These are phyloP conservation scores for Molanna angustata DNA, from an alignment of 2,888 invertebrate genomes.

Conservation along the genomic window DNA sequence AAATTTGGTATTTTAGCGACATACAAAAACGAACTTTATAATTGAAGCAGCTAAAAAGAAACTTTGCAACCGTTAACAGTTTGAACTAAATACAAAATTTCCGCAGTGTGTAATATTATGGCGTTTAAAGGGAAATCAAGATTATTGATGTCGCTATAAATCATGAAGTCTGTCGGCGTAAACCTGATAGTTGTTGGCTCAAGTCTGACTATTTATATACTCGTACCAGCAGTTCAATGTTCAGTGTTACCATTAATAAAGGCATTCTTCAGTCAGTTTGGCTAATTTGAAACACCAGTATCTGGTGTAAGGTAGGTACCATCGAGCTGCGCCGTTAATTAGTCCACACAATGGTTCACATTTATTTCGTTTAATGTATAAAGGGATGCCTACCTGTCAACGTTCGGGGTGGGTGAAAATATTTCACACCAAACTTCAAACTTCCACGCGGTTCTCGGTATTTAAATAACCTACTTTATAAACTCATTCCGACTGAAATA, in stretches of 20 bases:
- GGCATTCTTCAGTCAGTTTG: constrained; percentile 4
- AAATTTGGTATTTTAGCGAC: too few species aligned
- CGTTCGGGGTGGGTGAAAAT: not conserved
- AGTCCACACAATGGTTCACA: not conserved
- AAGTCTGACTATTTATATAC: constrained; percentile 7
- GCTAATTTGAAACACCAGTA: constrained; percentile 14
- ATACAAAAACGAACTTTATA: too few species aligned
- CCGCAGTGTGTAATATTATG: too few species aligned
- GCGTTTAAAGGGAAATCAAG: constrained; percentile 13
- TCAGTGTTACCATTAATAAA: constrained; percentile 11
- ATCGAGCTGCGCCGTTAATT: constrained; percentile 7
- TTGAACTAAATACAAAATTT: too few species aligned
- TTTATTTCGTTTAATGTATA: constrained; percentile 3
- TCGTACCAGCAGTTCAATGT: too few species aligned
- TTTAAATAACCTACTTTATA: constrained; percentile 4
- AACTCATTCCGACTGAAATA: not conserved
- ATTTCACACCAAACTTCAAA: not conserved
- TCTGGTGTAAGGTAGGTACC: not conserved
- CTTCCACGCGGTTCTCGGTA: not conserved
- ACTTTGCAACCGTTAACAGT: too few species aligned
- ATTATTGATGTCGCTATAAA: constrained; percentile 13
- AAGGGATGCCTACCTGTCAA: not conserved
- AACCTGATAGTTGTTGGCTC: not conserved
- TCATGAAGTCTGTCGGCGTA: constrained; percentile 3
- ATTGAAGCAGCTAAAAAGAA: too few species aligned